These are phyloP conservation scores for Nannoperca obscura DNA, from an alignment of 2,797 vertebrate genomes.

Conservation along the genomic window DNA sequence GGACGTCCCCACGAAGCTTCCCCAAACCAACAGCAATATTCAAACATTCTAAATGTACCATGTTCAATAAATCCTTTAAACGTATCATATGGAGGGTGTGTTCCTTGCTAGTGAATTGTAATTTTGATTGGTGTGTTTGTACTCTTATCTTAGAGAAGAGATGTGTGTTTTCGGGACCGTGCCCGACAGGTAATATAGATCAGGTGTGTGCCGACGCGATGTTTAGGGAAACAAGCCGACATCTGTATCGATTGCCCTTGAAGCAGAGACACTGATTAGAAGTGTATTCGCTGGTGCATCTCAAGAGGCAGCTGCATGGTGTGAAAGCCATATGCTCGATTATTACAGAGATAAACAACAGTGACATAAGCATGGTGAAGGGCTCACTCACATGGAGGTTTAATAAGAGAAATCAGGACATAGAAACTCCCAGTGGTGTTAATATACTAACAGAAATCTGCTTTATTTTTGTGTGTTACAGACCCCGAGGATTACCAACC, in stretches of 20 bases:
- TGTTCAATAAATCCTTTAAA: too few relatives aligned
- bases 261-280: conserved; percentile 56
- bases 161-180: conserved; percentile 16
- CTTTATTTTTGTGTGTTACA: conserved; percentile 81
- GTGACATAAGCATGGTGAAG: conserved; percentile 45
- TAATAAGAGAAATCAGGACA: conserved; percentile 54
- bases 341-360: conserved; percentile 61
- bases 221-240: conserved; percentile 26
- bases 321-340: conserved; percentile 60
- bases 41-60: too few relatives aligned
- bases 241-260: conserved; percentile 69
- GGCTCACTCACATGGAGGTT: conserved; percentile 43
- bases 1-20: too few relatives aligned
- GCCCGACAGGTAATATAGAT: conserved; percentile 34
- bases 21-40: too few relatives aligned
- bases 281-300: conserved; percentile 48
- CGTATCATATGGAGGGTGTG: too few relatives aligned
- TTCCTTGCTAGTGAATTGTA: too few relatives aligned
- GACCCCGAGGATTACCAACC: conserved; percentile 99
- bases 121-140: conserved; percentile 41
- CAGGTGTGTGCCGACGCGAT: conserved; percentile 21
- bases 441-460: conserved; percentile 53
- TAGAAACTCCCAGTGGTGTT: conserved; percentile 27
- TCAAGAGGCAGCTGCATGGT: conserved; percentile 53
- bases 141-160: conserved; percentile 9